Evolutionary conservation across 2,113 vertebrate species (phyloP).

Genomic region (Serinus canaria): DNA sequence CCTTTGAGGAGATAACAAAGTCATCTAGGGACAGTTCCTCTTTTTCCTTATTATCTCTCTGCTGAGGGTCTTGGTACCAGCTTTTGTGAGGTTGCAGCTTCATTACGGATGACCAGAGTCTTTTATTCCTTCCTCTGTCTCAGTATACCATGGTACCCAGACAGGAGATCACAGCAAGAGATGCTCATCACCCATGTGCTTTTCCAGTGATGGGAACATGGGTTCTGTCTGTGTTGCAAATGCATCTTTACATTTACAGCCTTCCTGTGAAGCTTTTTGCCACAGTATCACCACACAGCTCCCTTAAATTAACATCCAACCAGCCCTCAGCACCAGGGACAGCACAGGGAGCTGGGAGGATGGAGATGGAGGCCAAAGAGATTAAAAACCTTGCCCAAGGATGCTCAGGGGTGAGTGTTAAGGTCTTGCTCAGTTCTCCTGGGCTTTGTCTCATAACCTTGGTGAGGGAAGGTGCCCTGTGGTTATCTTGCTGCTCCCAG

Average conservation of each 20-base stretch:
- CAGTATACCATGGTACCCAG: background rate
- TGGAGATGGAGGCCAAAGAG: background rate
- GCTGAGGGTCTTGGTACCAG: background rate
- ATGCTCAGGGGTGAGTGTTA: background rate
- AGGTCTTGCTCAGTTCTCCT: background rate
- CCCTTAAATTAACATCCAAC: background rate
- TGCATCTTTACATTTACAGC: background rate
- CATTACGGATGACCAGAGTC: background rate
- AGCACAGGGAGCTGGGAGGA: background rate
- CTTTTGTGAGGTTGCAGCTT: background rate
- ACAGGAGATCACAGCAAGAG: constrained; percentile 14
- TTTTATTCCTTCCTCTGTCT: background rate
- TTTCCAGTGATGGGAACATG: constrained; percentile 1
- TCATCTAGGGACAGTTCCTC: background rate
- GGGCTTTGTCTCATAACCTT: background rate
- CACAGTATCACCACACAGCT: background rate
- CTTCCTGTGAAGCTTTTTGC: background rate
- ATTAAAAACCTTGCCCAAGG: background rate
- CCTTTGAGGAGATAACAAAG: background rate
- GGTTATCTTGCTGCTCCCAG: background rate
- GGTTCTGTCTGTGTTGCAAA: background rate
- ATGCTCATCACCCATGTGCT: constrained; percentile 1
- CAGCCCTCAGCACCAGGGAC: background rate
- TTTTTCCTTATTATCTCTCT: background rate
- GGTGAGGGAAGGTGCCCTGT: background rate